A percentile compares a stretch with the other conserved stretches of the same genome.
Evolutionary conservation across 2,888 invertebrate genomes (phyloP).

Genomic region (Ischnus inquisitorius): DNA sequence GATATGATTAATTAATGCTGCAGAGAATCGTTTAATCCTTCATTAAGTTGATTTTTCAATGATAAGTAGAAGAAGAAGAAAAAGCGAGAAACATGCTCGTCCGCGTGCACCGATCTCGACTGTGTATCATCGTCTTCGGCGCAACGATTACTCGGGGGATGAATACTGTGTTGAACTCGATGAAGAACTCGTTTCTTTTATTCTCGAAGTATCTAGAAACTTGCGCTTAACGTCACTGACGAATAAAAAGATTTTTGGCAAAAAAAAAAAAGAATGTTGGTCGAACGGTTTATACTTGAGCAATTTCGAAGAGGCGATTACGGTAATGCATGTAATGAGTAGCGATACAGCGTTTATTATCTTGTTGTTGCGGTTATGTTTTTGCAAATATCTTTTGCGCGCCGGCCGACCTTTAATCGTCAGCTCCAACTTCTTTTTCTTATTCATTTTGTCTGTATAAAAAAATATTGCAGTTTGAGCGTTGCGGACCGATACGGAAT

Average conservation of each 20-base stretch:
- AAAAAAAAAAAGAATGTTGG: not conserved
- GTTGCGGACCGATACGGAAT: not conserved
- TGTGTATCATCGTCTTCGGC: not conserved
- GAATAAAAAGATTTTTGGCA: conserved; percentile 16
- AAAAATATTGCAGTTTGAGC: not conserved
- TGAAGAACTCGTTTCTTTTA: conserved; percentile 9
- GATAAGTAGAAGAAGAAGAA: conserved; percentile 26
- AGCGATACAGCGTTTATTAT: conserved; percentile 30
- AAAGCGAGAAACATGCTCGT: conserved; percentile 7
- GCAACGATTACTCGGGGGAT: not conserved
- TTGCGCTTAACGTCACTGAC: not conserved
- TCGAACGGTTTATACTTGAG: conserved; percentile 22
- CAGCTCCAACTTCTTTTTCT: not conserved
- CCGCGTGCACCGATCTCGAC: conserved; percentile 40
- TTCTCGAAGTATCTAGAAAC: conserved; percentile 34
- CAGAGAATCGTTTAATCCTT: not conserved
- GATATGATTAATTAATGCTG: not conserved
- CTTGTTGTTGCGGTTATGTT: conserved; percentile 37
- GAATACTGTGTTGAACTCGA: not conserved
- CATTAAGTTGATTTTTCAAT: not conserved
- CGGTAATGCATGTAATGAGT: conserved; percentile 33
- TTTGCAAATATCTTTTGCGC: conserved; percentile 18
- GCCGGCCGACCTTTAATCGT: conserved; percentile 10
- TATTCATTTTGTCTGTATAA: not conserved
- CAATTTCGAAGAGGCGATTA: conserved; percentile 24